A percentile compares a stretch with the other conserved stretches of the same genome.
Conservation (phyloP, 2,888 invertebrate species). For the Heliconius hortense region DNA sequence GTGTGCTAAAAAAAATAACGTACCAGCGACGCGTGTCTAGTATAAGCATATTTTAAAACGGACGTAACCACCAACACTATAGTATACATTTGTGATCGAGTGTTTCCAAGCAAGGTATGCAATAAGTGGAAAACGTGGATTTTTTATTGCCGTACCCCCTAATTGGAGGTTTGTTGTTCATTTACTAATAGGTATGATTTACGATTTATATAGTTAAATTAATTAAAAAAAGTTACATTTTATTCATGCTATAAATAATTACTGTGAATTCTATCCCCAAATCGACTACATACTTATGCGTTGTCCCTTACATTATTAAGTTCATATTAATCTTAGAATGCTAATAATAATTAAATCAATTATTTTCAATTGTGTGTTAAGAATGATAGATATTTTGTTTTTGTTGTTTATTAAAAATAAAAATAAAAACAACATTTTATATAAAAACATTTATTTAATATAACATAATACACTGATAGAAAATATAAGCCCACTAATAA, state of each 20-base stretch:
- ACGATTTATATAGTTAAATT: background rate
- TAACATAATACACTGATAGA: conserved; percentile 6
- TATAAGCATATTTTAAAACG: conserved; percentile 34
- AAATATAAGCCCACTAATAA: conserved; percentile 8
- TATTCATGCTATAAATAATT: background rate
- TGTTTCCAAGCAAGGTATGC: background rate
- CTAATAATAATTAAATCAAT: background rate
- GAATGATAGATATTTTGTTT: background rate
- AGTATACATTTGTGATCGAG: conserved; percentile 2
- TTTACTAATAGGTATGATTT: background rate
- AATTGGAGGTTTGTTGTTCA: background rate
- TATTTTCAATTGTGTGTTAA: background rate
- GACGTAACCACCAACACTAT: conserved; percentile 1
- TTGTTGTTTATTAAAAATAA: background rate
- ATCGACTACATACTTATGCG: background rate
- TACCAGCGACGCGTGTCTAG: conserved; percentile 47
- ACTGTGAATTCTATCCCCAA: background rate
- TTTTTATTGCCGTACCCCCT: conserved; percentile 1
- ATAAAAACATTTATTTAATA: conserved; percentile 5
- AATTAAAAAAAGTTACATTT: background rate
- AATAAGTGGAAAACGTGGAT: background rate
- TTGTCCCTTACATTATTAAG: background rate
- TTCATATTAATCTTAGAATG: background rate
- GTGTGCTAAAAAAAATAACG: conserved; percentile 5
- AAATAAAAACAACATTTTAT: background rate